Conservation (phyloP, 2,113 vertebrate species). For the Pipa parva region DNA sequence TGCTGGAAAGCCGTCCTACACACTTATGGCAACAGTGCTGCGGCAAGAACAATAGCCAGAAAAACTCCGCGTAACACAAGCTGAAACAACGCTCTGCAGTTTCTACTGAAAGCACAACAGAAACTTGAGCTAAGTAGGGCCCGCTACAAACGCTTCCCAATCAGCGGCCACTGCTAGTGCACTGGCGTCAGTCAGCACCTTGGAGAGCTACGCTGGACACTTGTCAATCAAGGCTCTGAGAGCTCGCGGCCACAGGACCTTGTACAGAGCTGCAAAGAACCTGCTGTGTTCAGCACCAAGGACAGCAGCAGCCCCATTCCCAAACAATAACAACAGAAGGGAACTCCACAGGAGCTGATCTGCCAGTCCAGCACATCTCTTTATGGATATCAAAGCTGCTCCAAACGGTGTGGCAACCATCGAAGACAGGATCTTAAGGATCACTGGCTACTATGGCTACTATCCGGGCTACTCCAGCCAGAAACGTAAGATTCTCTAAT, state of each 20-base stretch:
- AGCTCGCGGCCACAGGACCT: not conserved
- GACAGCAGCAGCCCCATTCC: not conserved
- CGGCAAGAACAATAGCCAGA: not conserved
- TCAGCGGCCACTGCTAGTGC: not conserved
- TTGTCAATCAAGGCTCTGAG: not conserved
- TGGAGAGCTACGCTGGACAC: not conserved
- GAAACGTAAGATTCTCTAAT: constrained; percentile 77
- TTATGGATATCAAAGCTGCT: constrained; percentile 78
- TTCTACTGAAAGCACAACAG: not conserved
- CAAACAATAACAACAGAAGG: not conserved
- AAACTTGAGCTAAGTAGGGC: not conserved
- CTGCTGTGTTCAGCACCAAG: not conserved
- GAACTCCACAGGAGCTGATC: constrained; percentile 49
- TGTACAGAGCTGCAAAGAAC: not conserved
- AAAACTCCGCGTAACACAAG: constrained; percentile 1
- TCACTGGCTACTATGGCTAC: constrained; percentile 97
- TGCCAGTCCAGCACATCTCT: constrained; percentile 29
- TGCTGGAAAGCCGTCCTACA: constrained; percentile 27
- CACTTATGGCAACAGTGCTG: not conserved
- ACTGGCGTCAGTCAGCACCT: not conserved
- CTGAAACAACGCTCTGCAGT: not conserved
- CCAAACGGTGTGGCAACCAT: constrained; percentile 93
- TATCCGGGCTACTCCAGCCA: constrained; percentile 94
- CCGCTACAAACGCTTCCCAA: not conserved
- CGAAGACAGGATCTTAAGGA: constrained; percentile 91